These are phyloP conservation scores for Drosophila auraria DNA, from an alignment of 1,140 invertebrate species.

Conservation along the genomic window DNA sequence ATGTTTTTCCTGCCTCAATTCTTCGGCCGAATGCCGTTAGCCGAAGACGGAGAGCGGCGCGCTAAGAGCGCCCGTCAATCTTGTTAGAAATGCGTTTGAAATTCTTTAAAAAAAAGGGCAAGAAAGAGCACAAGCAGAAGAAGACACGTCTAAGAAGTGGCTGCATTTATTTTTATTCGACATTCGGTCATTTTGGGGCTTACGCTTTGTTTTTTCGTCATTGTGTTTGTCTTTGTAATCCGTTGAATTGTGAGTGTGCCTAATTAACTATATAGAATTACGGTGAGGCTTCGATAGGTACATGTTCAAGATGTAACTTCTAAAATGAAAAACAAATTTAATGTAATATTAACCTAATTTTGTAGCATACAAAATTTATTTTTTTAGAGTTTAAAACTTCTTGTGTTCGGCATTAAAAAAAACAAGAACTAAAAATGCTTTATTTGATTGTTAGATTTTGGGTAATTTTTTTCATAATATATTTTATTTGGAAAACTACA, in stretches of 20 bases:
- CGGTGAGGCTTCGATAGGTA: conserved; percentile 4
- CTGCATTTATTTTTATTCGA: conserved; percentile 67
- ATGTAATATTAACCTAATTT: too few relatives aligned
- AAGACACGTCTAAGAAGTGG: conserved; percentile 21
- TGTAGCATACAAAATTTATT: too few relatives aligned
- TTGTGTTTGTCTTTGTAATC: conserved; percentile 31
- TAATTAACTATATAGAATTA: conserved; percentile 50
- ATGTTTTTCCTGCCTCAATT: conserved; percentile 19
- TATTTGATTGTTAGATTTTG: too few relatives aligned
- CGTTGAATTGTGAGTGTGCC: conserved; percentile 26
- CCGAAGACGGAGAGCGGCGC: not conserved
- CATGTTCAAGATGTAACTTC: not conserved
- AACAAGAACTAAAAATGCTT: too few relatives aligned
- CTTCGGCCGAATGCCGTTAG: conserved; percentile 38
- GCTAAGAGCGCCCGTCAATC: conserved; percentile 47
- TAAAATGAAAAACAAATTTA: too few relatives aligned
- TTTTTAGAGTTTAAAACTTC: too few relatives aligned
- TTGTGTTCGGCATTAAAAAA: too few relatives aligned
- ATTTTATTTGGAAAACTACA: too few relatives aligned
- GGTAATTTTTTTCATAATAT: too few relatives aligned
- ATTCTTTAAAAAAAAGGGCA: conserved; percentile 51
- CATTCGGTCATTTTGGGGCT: conserved; percentile 59
- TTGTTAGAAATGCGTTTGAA: conserved; percentile 61
- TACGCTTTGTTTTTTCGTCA: conserved; percentile 51
- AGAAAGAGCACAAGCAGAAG: conserved; percentile 13